phyloP scores from a whole-genome alignment of 2,797 vertebrate species.

The Gastrophryne carolinensis region DNA sequence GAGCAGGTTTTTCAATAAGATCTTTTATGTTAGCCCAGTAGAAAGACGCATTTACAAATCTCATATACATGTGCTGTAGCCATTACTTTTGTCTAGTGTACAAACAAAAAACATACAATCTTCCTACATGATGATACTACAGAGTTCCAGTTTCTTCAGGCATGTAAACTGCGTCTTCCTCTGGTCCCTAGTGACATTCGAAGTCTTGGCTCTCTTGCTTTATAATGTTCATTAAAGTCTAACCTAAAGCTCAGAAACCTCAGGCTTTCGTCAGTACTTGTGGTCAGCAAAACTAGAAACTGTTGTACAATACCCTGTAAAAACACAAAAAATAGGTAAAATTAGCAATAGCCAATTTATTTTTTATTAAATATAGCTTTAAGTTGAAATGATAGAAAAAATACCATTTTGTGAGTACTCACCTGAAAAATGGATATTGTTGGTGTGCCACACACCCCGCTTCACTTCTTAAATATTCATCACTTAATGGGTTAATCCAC shows the following conservation, averaged over 20 bases:
- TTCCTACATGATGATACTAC: neutral
- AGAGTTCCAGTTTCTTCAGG: constrained; percentile 66
- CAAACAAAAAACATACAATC: neutral
- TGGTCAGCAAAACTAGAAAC: constrained; percentile 90
- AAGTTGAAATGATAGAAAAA: too few species aligned
- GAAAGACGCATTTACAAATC: neutral
- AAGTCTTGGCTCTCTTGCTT: constrained; percentile 88
- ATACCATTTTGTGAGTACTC: too few species aligned
- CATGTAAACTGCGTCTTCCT: constrained; percentile 80
- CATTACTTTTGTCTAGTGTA: neutral
- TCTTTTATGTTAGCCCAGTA: too few species aligned
- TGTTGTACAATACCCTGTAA: constrained; percentile 91
- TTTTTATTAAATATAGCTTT: too few species aligned
- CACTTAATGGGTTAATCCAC: too few species aligned
- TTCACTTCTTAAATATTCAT: too few species aligned
- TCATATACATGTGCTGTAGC: neutral
- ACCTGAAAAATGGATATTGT: too few species aligned
- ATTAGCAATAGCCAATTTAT: too few species aligned
- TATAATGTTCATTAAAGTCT: constrained; percentile 97
- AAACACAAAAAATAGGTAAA: too few species aligned
- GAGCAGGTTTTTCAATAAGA: too few species aligned
- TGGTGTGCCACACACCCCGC: too few species aligned
- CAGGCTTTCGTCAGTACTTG: constrained; percentile 89
- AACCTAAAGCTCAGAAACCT: constrained; percentile 95
- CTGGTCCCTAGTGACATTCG: constrained; percentile 83